Evolutionary conservation across 1,140 invertebrate species (phyloP), one percentile per base, ranked within the genome.

Genomic region (Matsumurasca onukii): DNA sequence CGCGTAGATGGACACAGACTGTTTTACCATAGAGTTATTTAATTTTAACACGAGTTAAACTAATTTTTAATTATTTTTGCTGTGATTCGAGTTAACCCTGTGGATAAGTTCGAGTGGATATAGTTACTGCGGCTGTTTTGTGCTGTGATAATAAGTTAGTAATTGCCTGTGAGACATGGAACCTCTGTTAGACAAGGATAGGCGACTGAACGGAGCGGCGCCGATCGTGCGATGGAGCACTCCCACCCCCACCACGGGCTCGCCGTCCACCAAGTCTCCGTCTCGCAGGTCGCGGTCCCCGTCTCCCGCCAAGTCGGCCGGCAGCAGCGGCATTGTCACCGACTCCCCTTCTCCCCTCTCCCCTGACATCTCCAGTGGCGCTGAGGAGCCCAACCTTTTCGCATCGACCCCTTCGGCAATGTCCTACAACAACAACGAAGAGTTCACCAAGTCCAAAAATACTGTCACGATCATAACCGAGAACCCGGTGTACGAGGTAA

Each of bases 221-320:
- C 80, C 80, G 0, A 74, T 81, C 13, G 77, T 80, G 1, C 76
- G 78, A 17, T 80, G 80, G 77, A 75, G 72, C 17, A 76, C 77
- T 48, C 76, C 71, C 0, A 78, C 77, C 49, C 76, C 77, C 0
- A 77, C 75, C 0, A 67, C 77, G 0, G 75, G 74, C 3, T 70
- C 73, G 59, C 29, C 72, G 65, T 64, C 39, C 1, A 29, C 27
- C 1, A 69, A 71, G 25, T n/a, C n/a, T n/a, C n/a, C n/a, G n/a
- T n/a, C n/a, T n/a, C n/a, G n/a, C n/a, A n/a, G n/a, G n/a, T n/a
- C n/a, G n/a, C n/a, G n/a, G n/a, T n/a, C n/a, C n/a, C 65, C 67
- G 1, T 70, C 68, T 31, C 73, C 73, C n/a, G 34, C 48, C 39
- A 39, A 69, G 68, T 5, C 66, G 70, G n/a, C n/a, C n/a, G 17